Percentiles rank a stretch among this genome's conserved stretches.
These are phyloP conservation scores for Serripes groenlandicus DNA, from an alignment of 2,888 invertebrate species.

Conservation along the genomic window DNA sequence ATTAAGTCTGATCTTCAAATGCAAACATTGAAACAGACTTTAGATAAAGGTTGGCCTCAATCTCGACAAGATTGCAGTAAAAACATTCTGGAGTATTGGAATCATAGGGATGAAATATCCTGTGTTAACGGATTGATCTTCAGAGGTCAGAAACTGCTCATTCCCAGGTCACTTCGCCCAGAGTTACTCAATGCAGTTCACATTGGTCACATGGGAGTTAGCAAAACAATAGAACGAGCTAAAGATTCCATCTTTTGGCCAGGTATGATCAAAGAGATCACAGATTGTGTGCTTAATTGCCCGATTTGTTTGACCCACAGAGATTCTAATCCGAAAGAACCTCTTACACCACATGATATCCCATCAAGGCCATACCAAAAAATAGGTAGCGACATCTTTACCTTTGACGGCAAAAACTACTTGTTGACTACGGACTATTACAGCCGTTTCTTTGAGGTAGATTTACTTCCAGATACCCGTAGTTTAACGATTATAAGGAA, in stretches of 20 bases:
- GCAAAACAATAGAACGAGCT: constrained; percentile 18
- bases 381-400: constrained; percentile 14
- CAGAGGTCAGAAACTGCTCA: constrained; percentile 12
- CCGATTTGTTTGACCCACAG: constrained; percentile 10
- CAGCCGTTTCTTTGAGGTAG: constrained; percentile 21
- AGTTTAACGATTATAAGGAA: constrained; percentile 26
- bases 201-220: constrained; percentile 21
- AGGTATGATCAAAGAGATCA: constrained; percentile 10
- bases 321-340: constrained; percentile 16
- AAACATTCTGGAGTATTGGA: constrained; percentile 16
- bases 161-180: background rate
- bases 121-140: constrained; percentile 1
- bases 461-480: constrained; percentile 15
- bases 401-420: constrained; percentile 1
- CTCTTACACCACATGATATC: constrained; percentile 15
- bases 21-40: constrained; percentile 22
- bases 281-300: constrained; percentile 8
- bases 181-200: constrained; percentile 20
- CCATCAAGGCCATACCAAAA: constrained; percentile 17
- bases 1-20: constrained; percentile 30
- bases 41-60: constrained; percentile 50
- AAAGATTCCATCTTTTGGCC: constrained; percentile 31
- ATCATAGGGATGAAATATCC: constrained; percentile 17
- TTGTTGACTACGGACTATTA: constrained; percentile 9
- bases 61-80: constrained; percentile 9